Conservation (phyloP, 2,797 vertebrate species). For the Glossophaga mutica region DNA sequence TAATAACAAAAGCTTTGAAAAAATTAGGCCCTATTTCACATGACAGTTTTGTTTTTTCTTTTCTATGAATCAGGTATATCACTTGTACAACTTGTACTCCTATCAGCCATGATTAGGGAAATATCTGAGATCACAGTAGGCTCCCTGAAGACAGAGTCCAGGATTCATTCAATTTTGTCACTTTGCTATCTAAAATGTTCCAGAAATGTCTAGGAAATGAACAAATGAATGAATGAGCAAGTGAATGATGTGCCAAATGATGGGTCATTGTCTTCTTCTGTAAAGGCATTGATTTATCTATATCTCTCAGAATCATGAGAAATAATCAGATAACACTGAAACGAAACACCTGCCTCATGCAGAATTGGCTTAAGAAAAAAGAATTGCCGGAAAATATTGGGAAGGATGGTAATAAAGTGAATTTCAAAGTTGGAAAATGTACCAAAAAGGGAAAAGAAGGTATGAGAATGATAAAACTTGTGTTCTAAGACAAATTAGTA, state of each 20-base stretch:
- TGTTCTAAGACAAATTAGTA: neutral
- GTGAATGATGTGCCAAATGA: neutral
- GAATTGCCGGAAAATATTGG: neutral
- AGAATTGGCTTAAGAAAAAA: neutral
- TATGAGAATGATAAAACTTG: neutral
- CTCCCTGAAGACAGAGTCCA: neutral
- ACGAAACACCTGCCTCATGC: neutral
- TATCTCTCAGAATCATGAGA: neutral
- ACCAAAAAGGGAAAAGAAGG: neutral
- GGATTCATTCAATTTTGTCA: neutral
- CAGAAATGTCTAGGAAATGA: neutral
- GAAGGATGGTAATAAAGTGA: neutral
- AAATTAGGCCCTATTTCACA: neutral
- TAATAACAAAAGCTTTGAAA: neutral
- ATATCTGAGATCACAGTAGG: neutral
- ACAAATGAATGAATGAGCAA: neutral
- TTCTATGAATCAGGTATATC: neutral
- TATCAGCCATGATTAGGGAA: neutral
- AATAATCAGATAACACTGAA: neutral
- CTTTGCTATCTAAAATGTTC: neutral
- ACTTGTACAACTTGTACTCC: neutral
- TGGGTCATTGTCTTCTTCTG: neutral
- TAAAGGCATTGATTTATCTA: neutral
- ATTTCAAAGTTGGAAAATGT: neutral
- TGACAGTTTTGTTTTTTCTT: neutral